A percentile compares a stretch with the other conserved stretches of the same genome.
phyloP scores from a whole-genome alignment of 2,113 vertebrate species.

The Dascyllus trimaculatus region DNA sequence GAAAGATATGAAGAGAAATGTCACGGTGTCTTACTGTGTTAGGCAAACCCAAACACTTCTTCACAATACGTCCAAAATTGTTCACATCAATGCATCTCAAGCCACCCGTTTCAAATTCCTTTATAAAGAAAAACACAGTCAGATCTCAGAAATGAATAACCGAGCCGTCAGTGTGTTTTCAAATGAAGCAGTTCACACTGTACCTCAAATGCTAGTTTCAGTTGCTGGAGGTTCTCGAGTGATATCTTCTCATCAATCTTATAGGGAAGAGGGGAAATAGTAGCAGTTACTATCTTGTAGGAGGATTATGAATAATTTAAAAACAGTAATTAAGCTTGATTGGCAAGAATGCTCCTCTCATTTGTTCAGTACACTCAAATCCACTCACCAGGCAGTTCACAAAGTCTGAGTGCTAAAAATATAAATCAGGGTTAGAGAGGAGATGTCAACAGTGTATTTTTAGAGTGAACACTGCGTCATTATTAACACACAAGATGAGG shows the following conservation, averaged over 20 bases:
- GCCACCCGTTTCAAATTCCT: constrained; percentile 80
- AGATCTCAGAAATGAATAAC: constrained; percentile 8
- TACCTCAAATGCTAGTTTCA: constrained; percentile 86
- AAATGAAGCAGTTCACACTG: constrained; percentile 3
- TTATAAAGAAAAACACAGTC: constrained; percentile 19
- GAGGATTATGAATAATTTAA: constrained; percentile 1
- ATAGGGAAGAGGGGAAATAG: constrained; percentile 4
- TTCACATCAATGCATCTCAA: constrained; percentile 71
- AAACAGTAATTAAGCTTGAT: background rate
- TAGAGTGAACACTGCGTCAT: constrained; percentile 10
- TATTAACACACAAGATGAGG: constrained; percentile 40
- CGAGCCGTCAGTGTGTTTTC: background rate
- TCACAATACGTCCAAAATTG: constrained; percentile 80
- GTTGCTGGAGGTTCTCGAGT: constrained; percentile 78
- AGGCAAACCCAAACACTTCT: constrained; percentile 77
- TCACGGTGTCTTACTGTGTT: constrained; percentile 66
- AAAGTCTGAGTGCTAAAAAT: constrained; percentile 62
- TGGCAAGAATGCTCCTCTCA: background rate
- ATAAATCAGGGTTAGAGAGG: constrained; percentile 29
- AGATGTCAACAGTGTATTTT: constrained; percentile 17
- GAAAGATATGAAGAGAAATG: constrained; percentile 16
- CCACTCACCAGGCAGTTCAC: constrained; percentile 71
- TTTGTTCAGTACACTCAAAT: constrained; percentile 16
- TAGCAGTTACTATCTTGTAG: background rate
- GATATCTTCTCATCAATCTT: constrained; percentile 82